These are phyloP conservation scores for Lepidurus apus DNA, from an alignment of 1,140 invertebrate genomes.

Conservation along the genomic window DNA sequence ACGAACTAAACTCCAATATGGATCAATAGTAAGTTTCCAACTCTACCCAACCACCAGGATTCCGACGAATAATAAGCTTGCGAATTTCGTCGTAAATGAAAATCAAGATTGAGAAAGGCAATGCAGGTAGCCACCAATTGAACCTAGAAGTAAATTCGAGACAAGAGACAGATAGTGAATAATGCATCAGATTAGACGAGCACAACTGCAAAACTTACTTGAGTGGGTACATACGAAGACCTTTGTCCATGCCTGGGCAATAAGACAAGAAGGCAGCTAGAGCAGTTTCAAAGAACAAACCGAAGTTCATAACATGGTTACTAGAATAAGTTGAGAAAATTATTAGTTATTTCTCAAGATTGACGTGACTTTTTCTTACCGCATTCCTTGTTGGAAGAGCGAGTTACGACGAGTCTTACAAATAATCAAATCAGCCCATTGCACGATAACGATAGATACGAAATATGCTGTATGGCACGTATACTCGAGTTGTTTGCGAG, in stretches of 20 bases:
- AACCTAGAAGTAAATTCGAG: conserved; percentile 59
- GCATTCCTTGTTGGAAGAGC: conserved; percentile 81
- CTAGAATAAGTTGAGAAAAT: conserved; percentile 42
- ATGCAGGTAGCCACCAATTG: conserved; percentile 95
- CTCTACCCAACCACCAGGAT: conserved; percentile 96
- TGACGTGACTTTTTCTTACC: conserved; percentile 61
- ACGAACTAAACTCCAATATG: conserved; percentile 2
- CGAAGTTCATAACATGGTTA: conserved; percentile 93
- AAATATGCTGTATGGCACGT: conserved; percentile 99
- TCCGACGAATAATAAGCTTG: conserved; percentile 91
- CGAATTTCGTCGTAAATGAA: conserved; percentile 97
- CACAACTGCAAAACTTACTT: conserved; percentile 62
- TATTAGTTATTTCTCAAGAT: conserved; percentile 26
- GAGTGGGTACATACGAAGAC: conserved; percentile 90
- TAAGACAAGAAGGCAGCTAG: conserved; percentile 91
- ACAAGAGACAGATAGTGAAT: not conserved
- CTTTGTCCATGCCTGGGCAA: conserved; percentile 93
- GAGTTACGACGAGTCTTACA: conserved; percentile 96
- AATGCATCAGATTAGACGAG: conserved; percentile 22
- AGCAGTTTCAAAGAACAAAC: conserved; percentile 86
- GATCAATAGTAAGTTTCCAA: conserved; percentile 95
- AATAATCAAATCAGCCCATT: conserved; percentile 98
- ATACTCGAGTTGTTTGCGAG: conserved; percentile 90
- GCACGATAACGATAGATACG: conserved; percentile 94
- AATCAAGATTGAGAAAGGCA: conserved; percentile 94